phyloP scores from a whole-genome alignment of 2,888 invertebrate genomes.

The Acanthosepion esculentum region DNA sequence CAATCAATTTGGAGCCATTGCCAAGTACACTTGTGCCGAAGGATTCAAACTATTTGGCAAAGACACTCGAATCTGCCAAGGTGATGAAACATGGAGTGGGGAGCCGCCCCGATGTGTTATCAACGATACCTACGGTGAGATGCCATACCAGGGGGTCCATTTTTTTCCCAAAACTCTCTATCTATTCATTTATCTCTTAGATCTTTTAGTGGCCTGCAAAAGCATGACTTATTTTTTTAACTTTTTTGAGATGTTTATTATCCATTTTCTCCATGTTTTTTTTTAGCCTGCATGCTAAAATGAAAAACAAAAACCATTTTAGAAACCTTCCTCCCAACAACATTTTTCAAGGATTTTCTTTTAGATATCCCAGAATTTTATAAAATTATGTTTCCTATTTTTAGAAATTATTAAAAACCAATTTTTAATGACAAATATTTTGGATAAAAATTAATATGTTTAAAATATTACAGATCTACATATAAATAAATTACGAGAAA shows the following conservation, averaged over 20 bases:
- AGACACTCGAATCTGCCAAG: conserved; percentile 75
- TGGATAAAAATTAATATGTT: neutral
- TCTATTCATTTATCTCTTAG: conserved; percentile 3
- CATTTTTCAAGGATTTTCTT: neutral
- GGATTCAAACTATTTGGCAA: conserved; percentile 75
- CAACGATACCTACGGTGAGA: conserved; percentile 54
- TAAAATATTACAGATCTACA: neutral
- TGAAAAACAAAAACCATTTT: neutral
- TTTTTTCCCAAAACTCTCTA: neutral
- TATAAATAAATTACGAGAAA: neutral
- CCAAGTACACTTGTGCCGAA: conserved; percentile 74
- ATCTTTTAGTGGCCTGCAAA: conserved; percentile 20
- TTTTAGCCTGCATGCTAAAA: neutral
- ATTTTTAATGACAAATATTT: neutral
- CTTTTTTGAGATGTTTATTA: neutral
- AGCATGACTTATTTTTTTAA: neutral
- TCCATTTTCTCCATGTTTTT: neutral
- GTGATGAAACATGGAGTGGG: conserved; percentile 76
- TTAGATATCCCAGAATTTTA: neutral
- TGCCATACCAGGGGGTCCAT: conserved; percentile 35
- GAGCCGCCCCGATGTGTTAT: conserved; percentile 73
- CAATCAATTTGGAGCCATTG: conserved; percentile 70
- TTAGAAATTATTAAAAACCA: neutral
- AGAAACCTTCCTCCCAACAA: neutral
- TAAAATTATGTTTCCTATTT: neutral